A percentile compares a stretch with the other conserved stretches of the same genome.
These are phyloP conservation scores for Chymomyza caudatula DNA, from an alignment of 2,888 invertebrate species.

Conservation along the genomic window DNA sequence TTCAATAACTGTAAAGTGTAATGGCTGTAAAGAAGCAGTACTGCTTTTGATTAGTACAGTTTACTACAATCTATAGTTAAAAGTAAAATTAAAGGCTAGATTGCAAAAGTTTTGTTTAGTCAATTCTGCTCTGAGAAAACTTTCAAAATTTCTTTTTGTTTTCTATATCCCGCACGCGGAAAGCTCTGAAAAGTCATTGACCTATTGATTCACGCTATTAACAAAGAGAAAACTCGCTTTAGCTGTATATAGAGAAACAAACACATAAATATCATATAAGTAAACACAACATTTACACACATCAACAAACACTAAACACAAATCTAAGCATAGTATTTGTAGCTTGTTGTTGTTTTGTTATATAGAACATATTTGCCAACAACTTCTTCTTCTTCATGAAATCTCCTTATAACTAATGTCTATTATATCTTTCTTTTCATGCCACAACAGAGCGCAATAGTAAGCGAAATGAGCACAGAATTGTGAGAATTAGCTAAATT, in stretches of 20 bases:
- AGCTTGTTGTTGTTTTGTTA: neutral
- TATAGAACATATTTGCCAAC: neutral
- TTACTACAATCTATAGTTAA: too few species aligned
- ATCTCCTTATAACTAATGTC: neutral
- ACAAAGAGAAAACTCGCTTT: neutral
- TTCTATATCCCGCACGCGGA: too few species aligned
- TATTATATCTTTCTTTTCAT: neutral
- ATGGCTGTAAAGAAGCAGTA: too few species aligned
- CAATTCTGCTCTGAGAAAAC: neutral
- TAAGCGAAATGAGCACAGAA: conserved; percentile 85
- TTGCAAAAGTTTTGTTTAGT: neutral
- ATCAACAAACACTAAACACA: neutral
- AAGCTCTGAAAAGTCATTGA: neutral
- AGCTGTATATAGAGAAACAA: neutral
- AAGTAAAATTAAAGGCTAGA: too few species aligned
- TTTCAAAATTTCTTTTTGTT: too few species aligned
- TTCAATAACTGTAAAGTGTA: too few species aligned
- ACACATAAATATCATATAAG: conserved; percentile 7
- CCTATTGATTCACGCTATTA: neutral
- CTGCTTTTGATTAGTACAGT: too few species aligned
- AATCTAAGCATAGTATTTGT: neutral
- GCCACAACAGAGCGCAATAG: conserved; percentile 76
- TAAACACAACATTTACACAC: conserved; percentile 48
- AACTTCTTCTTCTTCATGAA: neutral
- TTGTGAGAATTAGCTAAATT: conserved; percentile 79